Evolutionary conservation across 2,888 invertebrate species (phyloP), one percentile per base, ranked within the genome.

Genomic region (Cheilosia vernalis): DNA sequence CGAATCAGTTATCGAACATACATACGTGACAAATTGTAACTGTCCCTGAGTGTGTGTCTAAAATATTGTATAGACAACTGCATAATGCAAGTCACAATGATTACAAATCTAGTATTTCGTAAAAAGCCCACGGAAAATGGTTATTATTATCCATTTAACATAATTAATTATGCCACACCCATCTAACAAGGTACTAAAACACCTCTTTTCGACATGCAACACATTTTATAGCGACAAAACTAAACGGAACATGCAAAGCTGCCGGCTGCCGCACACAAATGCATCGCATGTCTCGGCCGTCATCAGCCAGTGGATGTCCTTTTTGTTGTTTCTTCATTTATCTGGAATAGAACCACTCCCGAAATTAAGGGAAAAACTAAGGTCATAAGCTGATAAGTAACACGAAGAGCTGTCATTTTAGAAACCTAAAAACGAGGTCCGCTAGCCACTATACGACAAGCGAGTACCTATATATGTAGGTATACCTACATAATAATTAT

Each of bases 201-300:
- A 79, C 58, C 73, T 42, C 24, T 55, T 53, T 61, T 15, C 47
- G 56, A 67, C 85, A 85, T 81, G 80, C 84, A 76, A 84, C 47
- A 66, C 74, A 70, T 66, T 76, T 76, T 58, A 51, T 53, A 15
- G 27, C 67, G 66, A 81, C 85, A 70, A 81, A 85, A 76, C 70
- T 44, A 33, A 49, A 27, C 27, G 42, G 61, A 53, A 67, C 85
- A 85, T 85, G 85, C 85, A 77, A 85, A 19, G 42, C 27, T 40
- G 30, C 44, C 64, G 55, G 1, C 27, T 27, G 1, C 7, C 30
- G 9, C 60, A 53, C 42, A 17, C 49, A 51, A 53, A 33, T 60
- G 58, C 61, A 47, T 80, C 47, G 80, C 84, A 80, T 85, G 84
- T 66, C 47, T 72, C 24, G 70, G 60, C 53, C 81, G 66, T 49